phyloP scores from a whole-genome alignment of 2,797 vertebrate species.

The Apogon talboti region DNA sequence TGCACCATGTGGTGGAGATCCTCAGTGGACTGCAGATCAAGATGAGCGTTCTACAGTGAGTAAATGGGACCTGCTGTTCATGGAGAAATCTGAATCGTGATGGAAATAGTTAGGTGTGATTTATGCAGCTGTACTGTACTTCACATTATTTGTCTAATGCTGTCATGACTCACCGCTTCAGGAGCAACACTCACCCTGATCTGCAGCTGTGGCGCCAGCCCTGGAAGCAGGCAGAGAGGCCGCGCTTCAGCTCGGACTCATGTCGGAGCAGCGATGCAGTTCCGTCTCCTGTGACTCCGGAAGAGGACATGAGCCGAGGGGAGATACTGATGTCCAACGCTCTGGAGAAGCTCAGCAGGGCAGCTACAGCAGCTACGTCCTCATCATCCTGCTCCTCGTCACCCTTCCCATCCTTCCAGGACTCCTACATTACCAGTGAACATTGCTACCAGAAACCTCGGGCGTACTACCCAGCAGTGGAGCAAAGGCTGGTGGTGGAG shows the following conservation, averaged over 20 bases:
- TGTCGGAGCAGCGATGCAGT: slow-evolving; percentile 56
- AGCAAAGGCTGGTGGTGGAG: slow-evolving; percentile 95
- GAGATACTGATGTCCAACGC: slow-evolving; percentile 85
- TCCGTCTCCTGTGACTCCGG: slow-evolving; percentile 65
- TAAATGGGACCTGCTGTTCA: slow-evolving; percentile 14
- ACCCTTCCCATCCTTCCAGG: slow-evolving; percentile 86
- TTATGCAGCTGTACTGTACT: too few species aligned
- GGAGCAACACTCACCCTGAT: slow-evolving; percentile 92
- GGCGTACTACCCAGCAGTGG: slow-evolving; percentile 92
- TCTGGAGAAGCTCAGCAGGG: slow-evolving; percentile 84
- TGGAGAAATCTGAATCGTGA: too few species aligned
- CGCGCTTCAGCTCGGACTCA: slow-evolving; percentile 74
- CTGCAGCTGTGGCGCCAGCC: slow-evolving; percentile 94
- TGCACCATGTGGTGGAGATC: slow-evolving; percentile 93
- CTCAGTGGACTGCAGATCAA: slow-evolving; percentile 95
- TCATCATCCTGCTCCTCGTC: slow-evolving; percentile 71
- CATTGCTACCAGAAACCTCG: slow-evolving; percentile 98
- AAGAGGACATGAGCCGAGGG: slow-evolving; percentile 76
- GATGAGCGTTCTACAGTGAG: slow-evolving; percentile 96
- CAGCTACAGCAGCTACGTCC: slow-evolving; percentile 65
- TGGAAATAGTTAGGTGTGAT: too few species aligned
- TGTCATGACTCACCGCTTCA: slow-evolving; percentile 50
- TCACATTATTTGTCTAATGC: neutral
- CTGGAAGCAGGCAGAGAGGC: slow-evolving; percentile 90
- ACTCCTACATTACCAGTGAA: slow-evolving; percentile 95